Base-by-base conservation (phyloP, 2,113 vertebrate genomes). In the Odocoileus hemionus region DNA sequence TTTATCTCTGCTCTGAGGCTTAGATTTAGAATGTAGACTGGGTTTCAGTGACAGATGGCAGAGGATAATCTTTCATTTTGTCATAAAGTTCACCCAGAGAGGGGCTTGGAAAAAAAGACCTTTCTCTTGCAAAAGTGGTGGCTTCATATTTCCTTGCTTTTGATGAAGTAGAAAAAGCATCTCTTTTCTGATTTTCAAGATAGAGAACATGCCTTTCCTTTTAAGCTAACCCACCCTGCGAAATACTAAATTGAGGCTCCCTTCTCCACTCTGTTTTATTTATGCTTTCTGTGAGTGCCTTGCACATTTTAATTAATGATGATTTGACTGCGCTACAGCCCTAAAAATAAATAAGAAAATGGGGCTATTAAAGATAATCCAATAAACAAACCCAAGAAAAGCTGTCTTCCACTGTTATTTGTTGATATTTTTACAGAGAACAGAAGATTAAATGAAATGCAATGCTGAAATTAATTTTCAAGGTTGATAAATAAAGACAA, bases 41-140 rank as follows among this genome's bases (percentile, higher is more conserved):
- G 89, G 43, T 88, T 97, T 97, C 85, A 78, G 90, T 87, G 94
- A 97, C 98, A 98, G 95, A 95, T 96, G 97, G 97, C 50, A 54
- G 60, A 94, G 67, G 91, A 86, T 97, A 54, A 79, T 95, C 94
- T 97, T 97, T 91, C 80, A 96, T 97, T 97, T 82, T 78, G 54
- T 88, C 93, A 91, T 97, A 52, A 95, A 89, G 80, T 96, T 88
- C 90, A 82, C 85, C 85, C 90, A 91, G 23, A n/a, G 43, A 88
- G 67, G 84, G 33, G 7, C 64, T 85, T 78, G 50, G 55, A 79
- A 92, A 13, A 70, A 74, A 89, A 83, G 82, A 54, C 45, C 64
- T 94, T 93, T 87, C 33, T 86, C 47, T 45, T 88, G 57, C 25
- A 96, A 97, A 96, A 91, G 60, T 8, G 1, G 47, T 96, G 30